Percentiles rank a stretch among this genome's conserved stretches.
These are phyloP conservation scores for Oryzias dopingdopingensis DNA, from an alignment of 2,797 vertebrate genomes.

Conservation along the genomic window DNA sequence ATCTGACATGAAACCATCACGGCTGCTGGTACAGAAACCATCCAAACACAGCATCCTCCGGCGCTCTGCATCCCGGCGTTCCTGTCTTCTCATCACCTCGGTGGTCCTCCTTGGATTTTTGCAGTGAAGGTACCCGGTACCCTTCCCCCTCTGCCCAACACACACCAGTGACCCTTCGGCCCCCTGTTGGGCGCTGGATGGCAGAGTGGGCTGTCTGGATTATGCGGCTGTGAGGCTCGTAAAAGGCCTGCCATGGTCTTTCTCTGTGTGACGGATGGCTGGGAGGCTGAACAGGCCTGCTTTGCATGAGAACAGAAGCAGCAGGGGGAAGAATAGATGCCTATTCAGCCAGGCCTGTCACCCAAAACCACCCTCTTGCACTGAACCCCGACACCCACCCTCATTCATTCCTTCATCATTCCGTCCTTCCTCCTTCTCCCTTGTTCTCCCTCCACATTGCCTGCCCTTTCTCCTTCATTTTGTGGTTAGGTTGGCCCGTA, in stretches of 20 bases:
- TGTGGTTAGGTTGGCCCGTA: conserved; percentile 52
- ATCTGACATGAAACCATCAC: too few species aligned
- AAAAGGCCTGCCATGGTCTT: conserved; percentile 83
- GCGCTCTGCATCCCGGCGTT: too few species aligned
- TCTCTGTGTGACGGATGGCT: conserved; percentile 85
- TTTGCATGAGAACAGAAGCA: conserved; percentile 83
- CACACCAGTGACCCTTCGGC: conserved; percentile 59
- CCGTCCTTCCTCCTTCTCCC: conserved; percentile 51
- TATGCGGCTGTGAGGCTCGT: conserved; percentile 82
- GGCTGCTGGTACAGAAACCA: too few species aligned
- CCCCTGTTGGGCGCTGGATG: conserved; percentile 76
- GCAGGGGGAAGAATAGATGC: conserved; percentile 76
- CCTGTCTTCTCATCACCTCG: conserved; percentile 59
- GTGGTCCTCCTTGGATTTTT: conserved; percentile 70
- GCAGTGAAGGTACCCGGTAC: conserved; percentile 54
- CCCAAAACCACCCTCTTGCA: conserved; percentile 70
- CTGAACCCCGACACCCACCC: conserved; percentile 61
- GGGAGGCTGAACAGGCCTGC: conserved; percentile 78
- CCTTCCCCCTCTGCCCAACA: conserved; percentile 59
- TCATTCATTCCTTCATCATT: conserved; percentile 70
- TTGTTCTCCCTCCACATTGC: conserved; percentile 49
- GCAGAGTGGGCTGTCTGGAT: conserved; percentile 72
- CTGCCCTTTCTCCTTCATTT: conserved; percentile 68
- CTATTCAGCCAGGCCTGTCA: conserved; percentile 80
- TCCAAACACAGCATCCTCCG: too few species aligned